Evolutionary conservation across 2,113 vertebrate genomes (phyloP).

Genomic region (Psilopsiagon aymara): DNA sequence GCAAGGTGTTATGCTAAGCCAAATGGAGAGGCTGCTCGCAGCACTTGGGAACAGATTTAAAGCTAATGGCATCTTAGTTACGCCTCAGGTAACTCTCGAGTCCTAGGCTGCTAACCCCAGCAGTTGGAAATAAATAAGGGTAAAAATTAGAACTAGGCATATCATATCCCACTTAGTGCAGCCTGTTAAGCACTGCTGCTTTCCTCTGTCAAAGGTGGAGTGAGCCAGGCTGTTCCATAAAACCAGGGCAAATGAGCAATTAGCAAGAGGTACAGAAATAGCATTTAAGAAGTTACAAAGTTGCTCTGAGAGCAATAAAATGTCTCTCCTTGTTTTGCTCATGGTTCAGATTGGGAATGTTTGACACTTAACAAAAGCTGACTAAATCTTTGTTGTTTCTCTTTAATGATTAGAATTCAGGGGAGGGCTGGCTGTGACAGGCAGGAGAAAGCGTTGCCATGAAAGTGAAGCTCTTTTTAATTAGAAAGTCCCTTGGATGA

Average conservation of each 20-base stretch:
- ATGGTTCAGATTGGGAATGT: neutral
- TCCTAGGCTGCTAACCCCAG: neutral
- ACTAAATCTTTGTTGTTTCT: conserved; percentile 25
- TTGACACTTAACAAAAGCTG: conserved; percentile 32
- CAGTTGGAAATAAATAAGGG: conserved; percentile 22
- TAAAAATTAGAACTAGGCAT: neutral
- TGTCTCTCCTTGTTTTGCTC: neutral
- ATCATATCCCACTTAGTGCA: neutral
- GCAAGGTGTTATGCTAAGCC: neutral
- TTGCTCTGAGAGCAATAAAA: conserved; percentile 47
- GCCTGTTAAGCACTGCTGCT: neutral
- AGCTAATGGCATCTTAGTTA: conserved; percentile 32
- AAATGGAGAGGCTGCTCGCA: neutral
- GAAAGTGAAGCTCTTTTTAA: neutral
- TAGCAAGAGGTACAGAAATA: conserved; percentile 14
- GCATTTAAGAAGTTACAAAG: conserved; percentile 21
- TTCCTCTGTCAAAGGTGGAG: neutral
- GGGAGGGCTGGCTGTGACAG: neutral
- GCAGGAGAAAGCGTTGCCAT: neutral
- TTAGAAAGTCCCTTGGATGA: conserved; percentile 26
- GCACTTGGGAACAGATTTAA: neutral
- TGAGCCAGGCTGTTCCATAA: neutral
- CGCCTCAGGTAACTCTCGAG: neutral
- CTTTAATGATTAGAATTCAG: neutral
- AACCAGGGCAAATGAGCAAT: conserved; percentile 27